Conservation (phyloP, 2,797 vertebrate genomes). For the Pangasius sanitwongsei region DNA sequence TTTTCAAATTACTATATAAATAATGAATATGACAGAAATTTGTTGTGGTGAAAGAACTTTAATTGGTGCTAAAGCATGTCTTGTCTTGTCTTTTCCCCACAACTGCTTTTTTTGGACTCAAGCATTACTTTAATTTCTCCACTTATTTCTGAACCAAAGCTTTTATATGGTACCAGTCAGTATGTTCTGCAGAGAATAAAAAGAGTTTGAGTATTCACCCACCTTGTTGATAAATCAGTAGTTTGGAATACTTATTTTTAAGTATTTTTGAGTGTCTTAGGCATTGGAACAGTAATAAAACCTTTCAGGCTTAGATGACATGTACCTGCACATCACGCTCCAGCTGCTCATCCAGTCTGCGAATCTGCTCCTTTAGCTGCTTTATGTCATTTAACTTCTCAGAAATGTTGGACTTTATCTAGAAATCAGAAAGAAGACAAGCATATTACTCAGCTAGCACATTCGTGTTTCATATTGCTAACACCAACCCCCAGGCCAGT, state of each 20-base stretch:
- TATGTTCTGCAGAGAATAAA: not conserved
- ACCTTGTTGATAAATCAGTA: not conserved
- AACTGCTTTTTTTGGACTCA: not conserved
- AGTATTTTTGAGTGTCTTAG: not conserved
- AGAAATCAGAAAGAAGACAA: not conserved
- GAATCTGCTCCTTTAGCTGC: slow-evolving; percentile 75
- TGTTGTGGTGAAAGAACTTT: not conserved
- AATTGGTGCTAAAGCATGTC: not conserved
- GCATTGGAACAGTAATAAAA: not conserved
- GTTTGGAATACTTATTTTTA: not conserved
- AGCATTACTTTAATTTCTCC: not conserved
- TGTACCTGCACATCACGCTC: slow-evolving; percentile 74
- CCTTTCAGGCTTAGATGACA: not conserved
- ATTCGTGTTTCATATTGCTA: not conserved
- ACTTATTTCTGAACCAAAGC: not conserved
- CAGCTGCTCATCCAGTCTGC: slow-evolving; percentile 73
- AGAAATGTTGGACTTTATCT: slow-evolving; percentile 74
- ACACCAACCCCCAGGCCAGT: not conserved
- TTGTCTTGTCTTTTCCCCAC: not conserved
- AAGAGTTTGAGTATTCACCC: not conserved
- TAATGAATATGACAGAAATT: not conserved
- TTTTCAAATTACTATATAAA: not conserved
- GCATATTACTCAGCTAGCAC: not conserved
- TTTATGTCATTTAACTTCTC: slow-evolving; percentile 78
- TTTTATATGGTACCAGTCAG: not conserved